phyloP scores from a whole-genome alignment of 2,113 vertebrate genomes.

The Centropus unirufus region DNA sequence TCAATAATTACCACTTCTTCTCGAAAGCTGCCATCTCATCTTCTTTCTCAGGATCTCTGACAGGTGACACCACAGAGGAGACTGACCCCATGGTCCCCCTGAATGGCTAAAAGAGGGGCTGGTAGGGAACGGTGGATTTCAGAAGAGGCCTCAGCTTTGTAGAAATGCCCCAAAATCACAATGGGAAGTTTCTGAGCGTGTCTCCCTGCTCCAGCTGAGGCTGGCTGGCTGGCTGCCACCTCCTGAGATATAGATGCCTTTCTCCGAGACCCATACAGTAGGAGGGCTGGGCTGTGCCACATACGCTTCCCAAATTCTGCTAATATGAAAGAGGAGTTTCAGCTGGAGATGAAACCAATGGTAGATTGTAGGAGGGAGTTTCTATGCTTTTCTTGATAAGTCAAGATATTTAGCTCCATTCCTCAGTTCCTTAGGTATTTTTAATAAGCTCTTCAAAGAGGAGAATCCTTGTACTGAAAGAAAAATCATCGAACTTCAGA shows the following conservation, averaged over 20 bases:
- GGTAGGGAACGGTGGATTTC: neutral
- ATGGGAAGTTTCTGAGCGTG: neutral
- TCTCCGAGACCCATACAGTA: neutral
- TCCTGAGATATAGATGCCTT: neutral
- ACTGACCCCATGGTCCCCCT: neutral
- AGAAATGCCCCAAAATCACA: neutral
- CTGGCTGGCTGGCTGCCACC: neutral
- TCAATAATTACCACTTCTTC: constrained; percentile 70
- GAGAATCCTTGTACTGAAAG: neutral
- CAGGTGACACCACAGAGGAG: constrained; percentile 40
- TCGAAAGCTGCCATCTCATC: constrained; percentile 47
- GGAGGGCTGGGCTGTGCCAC: neutral
- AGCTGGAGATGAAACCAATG: neutral
- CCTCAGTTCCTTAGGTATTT: neutral
- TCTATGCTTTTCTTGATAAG: neutral
- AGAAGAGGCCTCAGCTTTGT: neutral
- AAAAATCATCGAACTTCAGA: neutral
- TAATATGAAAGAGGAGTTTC: neutral
- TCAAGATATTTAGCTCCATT: neutral
- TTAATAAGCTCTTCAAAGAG: neutral
- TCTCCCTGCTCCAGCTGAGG: neutral
- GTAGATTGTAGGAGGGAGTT: neutral
- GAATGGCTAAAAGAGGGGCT: neutral
- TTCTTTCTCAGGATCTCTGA: constrained; percentile 64
- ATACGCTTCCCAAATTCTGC: neutral